Percentiles rank a stretch among this genome's conserved stretches.
phyloP scores from a whole-genome alignment of 35 echinoderm and acorn worm genomes.

The Lytechinus variegatus region DNA sequence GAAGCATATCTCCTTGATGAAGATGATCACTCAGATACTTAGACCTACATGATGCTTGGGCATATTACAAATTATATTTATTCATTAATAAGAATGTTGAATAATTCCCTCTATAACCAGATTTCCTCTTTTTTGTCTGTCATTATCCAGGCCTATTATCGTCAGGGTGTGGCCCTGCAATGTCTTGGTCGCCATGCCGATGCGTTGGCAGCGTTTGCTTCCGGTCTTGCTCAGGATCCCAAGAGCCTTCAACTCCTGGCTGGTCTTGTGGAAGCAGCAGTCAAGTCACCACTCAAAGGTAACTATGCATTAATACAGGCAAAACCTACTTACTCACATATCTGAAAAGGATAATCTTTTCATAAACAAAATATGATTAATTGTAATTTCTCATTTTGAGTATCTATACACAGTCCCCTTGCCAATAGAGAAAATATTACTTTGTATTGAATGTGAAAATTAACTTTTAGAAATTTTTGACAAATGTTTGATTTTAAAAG shows the following conservation, averaged over 20 bases:
- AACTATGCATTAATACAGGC: not conserved
- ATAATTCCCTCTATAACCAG: not conserved
- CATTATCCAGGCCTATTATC: constrained; percentile 93
- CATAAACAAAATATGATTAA: too few relatives aligned
- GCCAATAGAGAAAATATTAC: too few relatives aligned
- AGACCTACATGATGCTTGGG: not conserved
- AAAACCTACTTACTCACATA: too few relatives aligned
- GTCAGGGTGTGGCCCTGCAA: constrained; percentile 96
- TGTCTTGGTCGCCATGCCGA: constrained; percentile 98
- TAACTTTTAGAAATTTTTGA: too few relatives aligned
- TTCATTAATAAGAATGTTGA: not conserved
- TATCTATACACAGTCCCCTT: too few relatives aligned
- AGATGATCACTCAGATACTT: not conserved
- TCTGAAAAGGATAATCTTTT: too few relatives aligned
- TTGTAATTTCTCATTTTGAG: too few relatives aligned
- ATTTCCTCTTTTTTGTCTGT: constrained; percentile 25
- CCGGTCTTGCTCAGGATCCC: constrained; percentile 94
- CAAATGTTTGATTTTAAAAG: too few relatives aligned
- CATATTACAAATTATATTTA: not conserved
- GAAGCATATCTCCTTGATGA: too few relatives aligned
- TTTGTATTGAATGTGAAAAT: too few relatives aligned
- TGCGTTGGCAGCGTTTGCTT: constrained; percentile 95
- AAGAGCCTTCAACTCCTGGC: constrained; percentile 97
- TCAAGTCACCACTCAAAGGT: constrained; percentile 98
- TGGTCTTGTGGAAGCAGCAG: constrained; percentile 90